Percentiles rank a stretch among this genome's conserved stretches.
phyloP scores from a whole-genome alignment of 2,797 vertebrate species.

The Erpetoichthys calabaricus region DNA sequence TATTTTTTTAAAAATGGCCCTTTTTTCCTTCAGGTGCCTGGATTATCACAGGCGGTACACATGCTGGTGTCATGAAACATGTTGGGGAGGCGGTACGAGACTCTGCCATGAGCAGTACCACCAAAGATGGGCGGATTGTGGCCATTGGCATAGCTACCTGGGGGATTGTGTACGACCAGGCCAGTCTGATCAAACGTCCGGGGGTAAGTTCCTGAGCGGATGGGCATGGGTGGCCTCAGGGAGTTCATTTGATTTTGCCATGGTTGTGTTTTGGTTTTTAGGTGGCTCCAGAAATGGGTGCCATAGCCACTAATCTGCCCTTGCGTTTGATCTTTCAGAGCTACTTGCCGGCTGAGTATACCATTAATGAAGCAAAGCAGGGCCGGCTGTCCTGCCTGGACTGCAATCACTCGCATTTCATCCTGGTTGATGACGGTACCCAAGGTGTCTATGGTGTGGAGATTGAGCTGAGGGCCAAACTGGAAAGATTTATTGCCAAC shows the following conservation, averaged over 20 bases:
- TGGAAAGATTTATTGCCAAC: constrained; percentile 77
- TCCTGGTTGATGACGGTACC: constrained; percentile 86
- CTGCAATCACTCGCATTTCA: constrained; percentile 86
- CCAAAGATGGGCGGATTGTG: constrained; percentile 52
- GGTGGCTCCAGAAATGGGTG: too few species aligned
- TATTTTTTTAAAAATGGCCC: too few species aligned
- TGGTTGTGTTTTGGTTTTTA: too few species aligned
- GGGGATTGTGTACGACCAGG: constrained; percentile 74
- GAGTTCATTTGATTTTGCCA: too few species aligned
- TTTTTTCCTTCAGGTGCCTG: constrained; percentile 63
- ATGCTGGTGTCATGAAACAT: constrained; percentile 89
- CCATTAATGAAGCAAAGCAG: constrained; percentile 62
- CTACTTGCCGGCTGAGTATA: constrained; percentile 66
- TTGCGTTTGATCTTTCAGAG: too few species aligned
- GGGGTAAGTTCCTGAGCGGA: constrained; percentile 28
- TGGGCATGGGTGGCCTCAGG: background rate
- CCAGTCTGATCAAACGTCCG: constrained; percentile 44
- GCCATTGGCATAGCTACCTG: constrained; percentile 83
- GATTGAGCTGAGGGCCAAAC: constrained; percentile 53
- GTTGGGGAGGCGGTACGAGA: constrained; percentile 80
- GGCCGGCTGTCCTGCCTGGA: constrained; percentile 74
- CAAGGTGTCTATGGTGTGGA: constrained; percentile 66
- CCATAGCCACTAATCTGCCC: too few species aligned
- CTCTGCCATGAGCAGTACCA: constrained; percentile 57
- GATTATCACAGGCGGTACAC: constrained; percentile 87